phyloP scores from a whole-genome alignment of 2,797 vertebrate genomes.

The Megaceryle alcyon region DNA sequence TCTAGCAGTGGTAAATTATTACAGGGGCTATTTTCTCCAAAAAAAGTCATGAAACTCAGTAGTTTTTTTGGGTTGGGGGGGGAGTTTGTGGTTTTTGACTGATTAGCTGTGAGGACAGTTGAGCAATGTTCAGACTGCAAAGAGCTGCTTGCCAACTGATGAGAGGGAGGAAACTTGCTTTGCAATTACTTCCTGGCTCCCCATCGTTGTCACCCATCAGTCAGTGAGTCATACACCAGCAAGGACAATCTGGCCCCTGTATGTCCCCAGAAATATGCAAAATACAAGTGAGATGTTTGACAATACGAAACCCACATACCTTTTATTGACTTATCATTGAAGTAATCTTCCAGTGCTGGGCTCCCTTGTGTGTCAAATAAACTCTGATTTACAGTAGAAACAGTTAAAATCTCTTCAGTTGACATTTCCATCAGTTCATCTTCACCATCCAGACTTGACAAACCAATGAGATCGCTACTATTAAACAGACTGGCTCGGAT shows the following conservation, averaged over 20 bases:
- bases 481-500: constrained; percentile 98
- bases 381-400: constrained; percentile 97
- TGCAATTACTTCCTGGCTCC: background rate
- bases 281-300: background rate
- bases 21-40: background rate
- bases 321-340: constrained; percentile 94
- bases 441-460: constrained; percentile 95
- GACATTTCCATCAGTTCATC: constrained; percentile 98
- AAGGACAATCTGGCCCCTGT: background rate
- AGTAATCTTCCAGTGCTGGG: constrained; percentile 95
- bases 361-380: constrained; percentile 98
- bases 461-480: constrained; percentile 95
- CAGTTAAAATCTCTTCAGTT: constrained; percentile 96
- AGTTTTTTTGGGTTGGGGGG: background rate
- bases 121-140: background rate
- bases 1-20: background rate
- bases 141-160: background rate
- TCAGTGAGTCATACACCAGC: background rate
- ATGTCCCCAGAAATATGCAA: background rate
- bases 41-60: background rate
- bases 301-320: constrained; percentile 72
- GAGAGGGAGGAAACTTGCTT: background rate
- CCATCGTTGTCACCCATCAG: background rate
- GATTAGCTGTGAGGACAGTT: background rate
- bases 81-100: background rate